Evolutionary conservation across 1,140 invertebrate genomes (phyloP), one percentile per base, ranked within the genome.

Genomic region (Calliopsis andreniformis): DNA sequence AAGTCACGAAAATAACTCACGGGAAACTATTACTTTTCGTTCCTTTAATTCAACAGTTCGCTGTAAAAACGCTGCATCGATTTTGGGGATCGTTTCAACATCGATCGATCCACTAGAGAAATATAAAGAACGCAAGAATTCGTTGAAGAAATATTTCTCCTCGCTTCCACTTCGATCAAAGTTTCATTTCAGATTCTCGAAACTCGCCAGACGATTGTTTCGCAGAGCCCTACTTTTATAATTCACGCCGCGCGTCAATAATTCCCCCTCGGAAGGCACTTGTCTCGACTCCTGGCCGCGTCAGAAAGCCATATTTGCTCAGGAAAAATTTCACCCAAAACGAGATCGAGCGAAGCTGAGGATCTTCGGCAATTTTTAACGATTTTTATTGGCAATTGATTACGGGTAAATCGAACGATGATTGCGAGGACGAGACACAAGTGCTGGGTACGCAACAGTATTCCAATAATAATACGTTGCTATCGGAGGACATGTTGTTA

Each of bases 401-500:
- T 12, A 25, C 14, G 14, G 35, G 20, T 14, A 43, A 45, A 45
- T 12, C 6, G 6, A 12, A 28, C 14, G 39, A 28, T 28, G 18
- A 30, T 14, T 35, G 42, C 62, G 62, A 56, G 71, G 62, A 67
- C 39, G 62, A 75, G 71, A 67, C 28, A 47, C 62, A 53, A 67
- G 71, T 67, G 71, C 71, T 75, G 42, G n/a, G n/a, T 8, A 16
- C 18, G n/a, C 28, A 45, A 23, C 32, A 18, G 47, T 43, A 78
- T 73, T 72, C 77, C 59, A 84, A 77, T 49, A 43, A 72, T 67
- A 79, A 68, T 72, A 67, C 43, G 43, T 83, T 80, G 35, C 88
- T 88, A 76, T 84, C 76, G 77, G 59, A 83, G 75, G 85, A 62
- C 66, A 87, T 68, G 82, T 89, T 89, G 88, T 89, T 89, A 88